Conservation (phyloP, 2,113 vertebrate species). For the human region GRCh38 chr18:30310001-30310500, state of each 20-base stretch:
- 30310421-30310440: neutral
- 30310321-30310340: neutral
- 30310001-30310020: neutral
- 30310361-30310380: neutral
- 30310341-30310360: neutral
- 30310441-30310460: neutral
- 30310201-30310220: neutral
- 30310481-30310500: neutral
- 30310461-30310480: neutral
- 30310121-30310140: neutral
- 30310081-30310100: neutral
- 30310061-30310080: neutral
- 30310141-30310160: neutral
- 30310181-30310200: neutral
- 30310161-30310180: neutral
- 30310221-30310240: neutral
- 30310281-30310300: neutral
- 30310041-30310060: neutral
- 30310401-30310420: constrained; percentile 7
- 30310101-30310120: neutral
- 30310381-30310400: neutral
- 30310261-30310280: neutral
- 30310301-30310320: neutral
- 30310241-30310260: neutral
- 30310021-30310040: neutral